Percentiles rank a stretch among this genome's conserved stretches.
phyloP scores from a whole-genome alignment of 2,113 vertebrate genomes.

The Dolichotis patagonum region DNA sequence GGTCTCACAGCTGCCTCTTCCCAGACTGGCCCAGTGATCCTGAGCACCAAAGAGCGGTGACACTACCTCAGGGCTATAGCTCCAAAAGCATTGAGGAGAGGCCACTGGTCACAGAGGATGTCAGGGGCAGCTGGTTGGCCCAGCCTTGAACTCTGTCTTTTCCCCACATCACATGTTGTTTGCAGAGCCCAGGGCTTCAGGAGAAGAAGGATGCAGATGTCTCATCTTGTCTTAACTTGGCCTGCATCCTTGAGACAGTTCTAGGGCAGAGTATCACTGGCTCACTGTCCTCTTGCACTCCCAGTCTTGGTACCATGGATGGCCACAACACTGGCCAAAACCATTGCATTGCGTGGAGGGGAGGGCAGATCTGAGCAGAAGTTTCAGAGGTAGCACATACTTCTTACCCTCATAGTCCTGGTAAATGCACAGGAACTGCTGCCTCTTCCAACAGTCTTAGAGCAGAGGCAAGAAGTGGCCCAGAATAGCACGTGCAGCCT shows the following conservation, averaged over 20 bases:
- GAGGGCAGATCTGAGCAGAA: neutral
- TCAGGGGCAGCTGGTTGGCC: neutral
- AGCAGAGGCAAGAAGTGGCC: neutral
- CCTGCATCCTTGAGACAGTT: neutral
- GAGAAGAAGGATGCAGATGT: neutral
- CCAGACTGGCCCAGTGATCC: neutral
- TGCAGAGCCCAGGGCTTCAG: neutral
- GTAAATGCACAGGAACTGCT: neutral
- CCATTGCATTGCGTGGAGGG: neutral
- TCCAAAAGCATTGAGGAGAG: neutral
- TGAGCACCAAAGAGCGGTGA: too few species aligned
- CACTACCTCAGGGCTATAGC: neutral
- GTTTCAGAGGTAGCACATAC: neutral
- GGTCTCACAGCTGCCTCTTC: neutral
- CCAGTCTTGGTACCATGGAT: neutral
- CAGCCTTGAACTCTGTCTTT: neutral
- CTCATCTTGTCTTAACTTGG: neutral
- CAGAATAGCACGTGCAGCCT: neutral
- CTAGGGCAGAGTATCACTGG: neutral
- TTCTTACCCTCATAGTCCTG: neutral
- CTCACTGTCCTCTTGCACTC: neutral
- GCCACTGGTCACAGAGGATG: neutral
- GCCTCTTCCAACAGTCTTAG: neutral
- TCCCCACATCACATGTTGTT: accelerated
- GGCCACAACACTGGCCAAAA: neutral